Conservation (phyloP, 2,113 vertebrate genomes). For the Manacus vitellinus region DNA sequence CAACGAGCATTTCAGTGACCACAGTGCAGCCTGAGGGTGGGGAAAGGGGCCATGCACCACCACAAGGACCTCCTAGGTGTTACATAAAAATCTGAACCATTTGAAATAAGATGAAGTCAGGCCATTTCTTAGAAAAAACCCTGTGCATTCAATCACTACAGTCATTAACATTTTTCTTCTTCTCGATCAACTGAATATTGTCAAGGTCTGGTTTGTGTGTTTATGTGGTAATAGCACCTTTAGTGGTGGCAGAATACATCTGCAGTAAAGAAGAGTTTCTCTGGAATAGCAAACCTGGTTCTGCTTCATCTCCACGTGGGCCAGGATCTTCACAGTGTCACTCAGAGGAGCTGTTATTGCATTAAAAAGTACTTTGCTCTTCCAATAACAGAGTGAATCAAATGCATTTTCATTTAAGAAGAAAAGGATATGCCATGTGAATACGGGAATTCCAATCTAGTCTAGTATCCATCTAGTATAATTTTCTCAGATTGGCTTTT, state of each 20-base stretch:
- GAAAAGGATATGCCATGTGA: background rate
- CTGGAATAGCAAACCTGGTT: background rate
- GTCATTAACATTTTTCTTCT: background rate
- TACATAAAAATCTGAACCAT: background rate
- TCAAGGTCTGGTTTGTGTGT: background rate
- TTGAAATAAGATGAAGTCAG: background rate
- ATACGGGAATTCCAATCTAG: background rate
- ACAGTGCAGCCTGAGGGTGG: background rate
- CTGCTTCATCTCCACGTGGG: background rate
- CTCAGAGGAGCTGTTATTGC: background rate
- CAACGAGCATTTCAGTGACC: background rate
- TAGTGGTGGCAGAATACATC: rapidly evolving
- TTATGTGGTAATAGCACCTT: background rate
- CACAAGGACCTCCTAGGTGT: background rate
- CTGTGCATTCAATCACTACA: background rate
- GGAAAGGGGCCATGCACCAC: background rate
- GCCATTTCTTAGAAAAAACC: background rate
- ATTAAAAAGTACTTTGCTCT: background rate
- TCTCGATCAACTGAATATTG: background rate
- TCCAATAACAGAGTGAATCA: background rate
- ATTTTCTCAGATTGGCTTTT: background rate
- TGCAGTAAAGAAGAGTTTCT: background rate
- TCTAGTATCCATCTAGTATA: background rate
- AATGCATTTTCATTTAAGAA: background rate
- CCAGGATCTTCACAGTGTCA: background rate